Conservation (phyloP, 1,140 invertebrate species). For the Nephila pilipes region DNA sequence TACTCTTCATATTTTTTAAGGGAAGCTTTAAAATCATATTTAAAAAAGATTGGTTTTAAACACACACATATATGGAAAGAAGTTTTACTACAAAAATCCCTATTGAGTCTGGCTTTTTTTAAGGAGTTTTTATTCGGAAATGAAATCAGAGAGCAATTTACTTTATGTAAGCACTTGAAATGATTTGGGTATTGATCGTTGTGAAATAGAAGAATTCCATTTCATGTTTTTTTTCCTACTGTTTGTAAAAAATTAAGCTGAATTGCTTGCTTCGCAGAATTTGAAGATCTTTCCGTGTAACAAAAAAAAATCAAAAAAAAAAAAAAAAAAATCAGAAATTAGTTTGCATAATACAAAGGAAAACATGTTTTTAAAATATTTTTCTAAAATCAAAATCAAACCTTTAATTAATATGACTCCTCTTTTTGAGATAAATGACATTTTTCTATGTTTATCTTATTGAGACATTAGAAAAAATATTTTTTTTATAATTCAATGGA, state of each 20-base stretch:
- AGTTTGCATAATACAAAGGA: too few relatives aligned
- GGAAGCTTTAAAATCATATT: background rate
- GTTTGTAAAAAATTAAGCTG: background rate
- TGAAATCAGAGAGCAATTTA: background rate
- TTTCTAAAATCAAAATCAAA: too few relatives aligned
- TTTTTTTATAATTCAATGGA: too few relatives aligned
- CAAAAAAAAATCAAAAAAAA: too few relatives aligned
- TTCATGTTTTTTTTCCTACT: background rate
- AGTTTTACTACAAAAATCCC: background rate
- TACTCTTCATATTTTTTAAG: background rate
- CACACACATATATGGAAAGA: background rate
- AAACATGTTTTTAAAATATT: too few relatives aligned
- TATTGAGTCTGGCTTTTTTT: background rate
- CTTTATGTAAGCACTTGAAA: background rate
- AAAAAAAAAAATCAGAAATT: too few relatives aligned
- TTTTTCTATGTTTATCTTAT: too few relatives aligned
- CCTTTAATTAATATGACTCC: too few relatives aligned
- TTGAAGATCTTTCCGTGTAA: too few relatives aligned
- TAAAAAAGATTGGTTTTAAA: background rate
- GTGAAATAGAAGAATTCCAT: background rate
- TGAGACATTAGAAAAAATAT: too few relatives aligned
- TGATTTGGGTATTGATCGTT: background rate
- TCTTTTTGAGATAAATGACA: too few relatives aligned
- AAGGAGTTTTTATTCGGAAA: background rate
- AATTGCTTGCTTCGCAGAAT: background rate